These are phyloP conservation scores for Stramonita haemastoma DNA, from an alignment of 2,888 invertebrate species.

Conservation along the genomic window DNA sequence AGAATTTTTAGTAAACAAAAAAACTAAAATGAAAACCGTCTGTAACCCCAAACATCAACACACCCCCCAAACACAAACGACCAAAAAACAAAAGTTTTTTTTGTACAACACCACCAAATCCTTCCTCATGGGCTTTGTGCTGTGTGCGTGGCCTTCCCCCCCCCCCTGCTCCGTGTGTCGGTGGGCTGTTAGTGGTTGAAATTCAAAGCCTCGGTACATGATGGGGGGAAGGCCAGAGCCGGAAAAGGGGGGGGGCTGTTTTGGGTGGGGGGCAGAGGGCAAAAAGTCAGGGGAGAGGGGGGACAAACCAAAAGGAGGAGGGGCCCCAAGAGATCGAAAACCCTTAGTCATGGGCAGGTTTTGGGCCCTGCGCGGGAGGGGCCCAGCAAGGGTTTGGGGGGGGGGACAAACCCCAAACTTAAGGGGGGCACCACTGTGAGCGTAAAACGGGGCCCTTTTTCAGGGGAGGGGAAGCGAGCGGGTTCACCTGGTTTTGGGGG, in stretches of 20 bases:
- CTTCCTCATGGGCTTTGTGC: background rate
- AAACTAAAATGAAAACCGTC: background rate
- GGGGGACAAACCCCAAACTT: slow-evolving; percentile 42
- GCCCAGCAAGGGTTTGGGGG: slow-evolving; percentile 43
- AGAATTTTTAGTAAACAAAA: background rate
- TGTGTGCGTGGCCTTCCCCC: too few species aligned
- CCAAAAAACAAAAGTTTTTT: too few species aligned
- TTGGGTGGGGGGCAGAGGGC: background rate
- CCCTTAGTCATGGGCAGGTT: slow-evolving; percentile 41
- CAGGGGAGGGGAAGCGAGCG: slow-evolving; percentile 43
- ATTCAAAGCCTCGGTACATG: slow-evolving; percentile 41
- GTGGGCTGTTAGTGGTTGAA: slow-evolving; percentile 3
- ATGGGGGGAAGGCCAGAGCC: slow-evolving; percentile 27
- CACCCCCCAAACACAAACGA: background rate
- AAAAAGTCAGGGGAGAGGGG: slow-evolving; percentile 9
- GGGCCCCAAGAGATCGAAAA: slow-evolving; percentile 28
- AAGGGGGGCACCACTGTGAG: slow-evolving; percentile 41
- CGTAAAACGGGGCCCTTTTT: slow-evolving; percentile 48
- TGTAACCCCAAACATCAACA: background rate
- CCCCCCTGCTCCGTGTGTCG: too few species aligned
- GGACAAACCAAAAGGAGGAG: slow-evolving; percentile 15
- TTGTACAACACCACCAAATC: background rate
- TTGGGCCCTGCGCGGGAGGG: slow-evolving; percentile 43
- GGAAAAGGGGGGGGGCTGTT: slow-evolving; percentile 33
- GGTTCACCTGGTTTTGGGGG: slow-evolving; percentile 47